Evolutionary conservation across 2,888 invertebrate genomes (phyloP), one percentile per base, ranked within the genome.

Genomic region (Agonopterix subpropinquella): DNA sequence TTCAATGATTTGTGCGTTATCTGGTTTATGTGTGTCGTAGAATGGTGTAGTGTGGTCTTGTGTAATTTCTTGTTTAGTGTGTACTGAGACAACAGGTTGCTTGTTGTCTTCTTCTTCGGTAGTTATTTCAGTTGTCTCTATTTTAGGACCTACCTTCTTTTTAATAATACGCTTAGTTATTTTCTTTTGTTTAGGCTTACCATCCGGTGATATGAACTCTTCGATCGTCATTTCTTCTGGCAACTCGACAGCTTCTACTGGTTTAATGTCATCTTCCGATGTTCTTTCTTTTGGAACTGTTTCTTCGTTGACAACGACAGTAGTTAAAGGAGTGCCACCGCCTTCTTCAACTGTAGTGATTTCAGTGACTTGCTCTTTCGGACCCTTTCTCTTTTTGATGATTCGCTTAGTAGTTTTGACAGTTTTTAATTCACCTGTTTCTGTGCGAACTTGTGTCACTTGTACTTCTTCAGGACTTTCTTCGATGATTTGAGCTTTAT

Each of bases 111-210:
- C 41, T 47, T 57, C 51, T 48, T 54, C 50, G 2, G 54, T 55
- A 0, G 52, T 57, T 7, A 58, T 59, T 43, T 53, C 44, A 11
- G 51, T 55, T 1, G 53, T 62, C 64, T 62, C 51, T 52, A 70
- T 50, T 59, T 61, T 56, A 11, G 64, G n/a, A 37, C 66, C 67
- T 47, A 59, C 54, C 37, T 64, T 65, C 53, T 68, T 69, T 51
- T 69, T 69, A 28, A 70, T 64, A 0, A 57, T 56, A 11, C 70
- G 59, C 52, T 37, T 37, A 37, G n/a, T 37, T 2, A n/a, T n/a
- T 78, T 47, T 77, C 63, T 64, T 77, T 51, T 53, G 64, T 65
- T 39, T 64, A 48, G 60, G 70, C 53, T 57, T 58, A 53, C 61
- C 59, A 36, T 58, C 58, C 0, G 48, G 47, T 4, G 53, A 47